Evolutionary conservation across 2,888 invertebrate species (phyloP).

Genomic region (Tetranychus truncatus): DNA sequence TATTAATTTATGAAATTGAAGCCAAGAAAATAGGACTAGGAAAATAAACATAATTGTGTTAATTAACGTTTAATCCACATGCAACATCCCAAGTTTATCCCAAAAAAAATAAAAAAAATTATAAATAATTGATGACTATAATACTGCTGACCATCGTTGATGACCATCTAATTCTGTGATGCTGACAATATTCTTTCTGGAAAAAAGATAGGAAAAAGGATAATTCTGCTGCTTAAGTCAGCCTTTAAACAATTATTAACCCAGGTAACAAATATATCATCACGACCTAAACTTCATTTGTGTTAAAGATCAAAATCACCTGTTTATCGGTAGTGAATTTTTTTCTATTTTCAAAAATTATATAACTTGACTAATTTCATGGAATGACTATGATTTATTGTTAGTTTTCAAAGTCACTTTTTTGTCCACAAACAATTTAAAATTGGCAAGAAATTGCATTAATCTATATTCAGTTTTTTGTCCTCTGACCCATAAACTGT

Average conservation of each 20-base stretch:
- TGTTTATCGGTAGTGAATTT: neutral
- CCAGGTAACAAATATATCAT: neutral
- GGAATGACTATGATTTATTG: too few species aligned
- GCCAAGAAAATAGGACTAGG: constrained; percentile 84
- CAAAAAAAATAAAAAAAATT: neutral
- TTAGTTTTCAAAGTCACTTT: too few species aligned
- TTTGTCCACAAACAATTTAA: too few species aligned
- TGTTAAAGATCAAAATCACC: neutral
- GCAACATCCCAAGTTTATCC: neutral
- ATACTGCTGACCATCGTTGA: neutral
- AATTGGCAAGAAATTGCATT: too few species aligned
- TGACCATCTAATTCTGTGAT: neutral
- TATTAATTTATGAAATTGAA: constrained; percentile 97
- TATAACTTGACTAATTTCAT: too few species aligned
- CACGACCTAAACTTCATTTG: neutral
- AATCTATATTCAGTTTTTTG: too few species aligned
- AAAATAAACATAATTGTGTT: constrained; percentile 35
- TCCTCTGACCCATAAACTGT: too few species aligned
- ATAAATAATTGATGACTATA: neutral
- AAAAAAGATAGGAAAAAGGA: neutral
- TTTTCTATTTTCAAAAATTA: too few species aligned
- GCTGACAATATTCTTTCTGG: neutral
- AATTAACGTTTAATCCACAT: neutral
- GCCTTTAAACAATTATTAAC: neutral
- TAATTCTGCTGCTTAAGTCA: neutral